A percentile compares a stretch with the other conserved stretches of the same genome.
Evolutionary conservation across 2,113 vertebrate genomes (phyloP).

Genomic region (Xenus cinereus): DNA sequence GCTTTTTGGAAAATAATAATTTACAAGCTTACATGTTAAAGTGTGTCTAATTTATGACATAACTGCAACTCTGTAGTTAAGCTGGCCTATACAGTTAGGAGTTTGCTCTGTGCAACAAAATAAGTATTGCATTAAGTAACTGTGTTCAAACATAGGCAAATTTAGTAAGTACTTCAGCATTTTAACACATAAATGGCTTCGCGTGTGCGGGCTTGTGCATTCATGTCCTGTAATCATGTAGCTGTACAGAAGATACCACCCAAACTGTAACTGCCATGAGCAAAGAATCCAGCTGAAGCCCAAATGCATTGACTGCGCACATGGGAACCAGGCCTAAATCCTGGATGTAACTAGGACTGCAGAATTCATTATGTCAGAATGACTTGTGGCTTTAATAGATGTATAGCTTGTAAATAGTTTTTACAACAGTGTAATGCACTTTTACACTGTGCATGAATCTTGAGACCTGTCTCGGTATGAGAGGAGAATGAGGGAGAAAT

Average conservation of each 20-base stretch:
- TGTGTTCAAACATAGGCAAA: not conserved
- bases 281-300: not conserved
- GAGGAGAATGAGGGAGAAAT: too few relatives aligned
- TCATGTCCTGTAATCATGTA: not conserved
- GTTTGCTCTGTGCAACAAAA: not conserved
- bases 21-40: not conserved
- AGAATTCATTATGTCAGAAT: not conserved
- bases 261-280: not conserved
- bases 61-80: not conserved
- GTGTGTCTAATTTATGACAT: not conserved
- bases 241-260: not conserved
- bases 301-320: not conserved
- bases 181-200: not conserved
- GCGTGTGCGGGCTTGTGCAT: not conserved
- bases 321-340: not conserved
- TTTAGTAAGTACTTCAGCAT: not conserved
- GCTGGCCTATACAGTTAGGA: not conserved
- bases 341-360: not conserved
- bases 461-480: not conserved
- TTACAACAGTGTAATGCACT: not conserved
- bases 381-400: not conserved
- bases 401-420: not conserved
- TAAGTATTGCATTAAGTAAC: not conserved
- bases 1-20: not conserved
- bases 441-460: not conserved